Base-by-base conservation (phyloP, 2,113 vertebrate genomes). In the Cyanoramphus novaezelandiae region DNA sequence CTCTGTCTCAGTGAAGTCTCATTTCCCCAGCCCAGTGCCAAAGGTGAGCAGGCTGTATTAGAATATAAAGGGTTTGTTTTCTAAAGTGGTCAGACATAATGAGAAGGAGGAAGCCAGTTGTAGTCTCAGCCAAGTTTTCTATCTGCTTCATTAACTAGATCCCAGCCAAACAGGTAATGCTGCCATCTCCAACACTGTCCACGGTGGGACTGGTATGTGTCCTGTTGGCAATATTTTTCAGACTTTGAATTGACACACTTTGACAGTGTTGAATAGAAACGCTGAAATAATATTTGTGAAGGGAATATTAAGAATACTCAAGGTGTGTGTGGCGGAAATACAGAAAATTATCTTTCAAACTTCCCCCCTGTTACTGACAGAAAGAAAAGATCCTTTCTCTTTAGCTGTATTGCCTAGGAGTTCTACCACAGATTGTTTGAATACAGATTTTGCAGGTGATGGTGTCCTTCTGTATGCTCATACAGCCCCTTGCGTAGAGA, bases 41-140 rank as follows among this genome's bases (percentile, higher is more conserved):
- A 96, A 96, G 95, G 83, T 95, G 83, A 79, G 74, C 78, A 96
- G 74, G 37, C 39, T 96, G 52, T 69, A 59, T 84, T 78, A 75
- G 65, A 93, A 93, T 91, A 83, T 83, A 44, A 29, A 75, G 15
- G 77, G 76, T 86, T 82, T 13, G 77, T 90, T 86, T 78, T 90
- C n/a, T 62, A 4, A 78, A 52, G 39, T 88, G 78, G 60, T 88
- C 72, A 88, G 39, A 68, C 17, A 20, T 68, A 94, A 95, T 53
- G 52, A 93, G 68, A 88, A 89, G 25, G 10, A 88, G 35, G 39
- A 78, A 86, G 53, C 20, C 80, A 55, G 24, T 78, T 6, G 0
- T 47, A 86, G 35, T 39, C 72, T 90, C 29, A 71, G n/a, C 29
- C 35, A 81, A 44, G 7, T 28, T 88, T 88, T 47, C 6, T 46